These are phyloP conservation scores for Tipula vernalis DNA, from an alignment of 2,888 invertebrate species.

Conservation along the genomic window DNA sequence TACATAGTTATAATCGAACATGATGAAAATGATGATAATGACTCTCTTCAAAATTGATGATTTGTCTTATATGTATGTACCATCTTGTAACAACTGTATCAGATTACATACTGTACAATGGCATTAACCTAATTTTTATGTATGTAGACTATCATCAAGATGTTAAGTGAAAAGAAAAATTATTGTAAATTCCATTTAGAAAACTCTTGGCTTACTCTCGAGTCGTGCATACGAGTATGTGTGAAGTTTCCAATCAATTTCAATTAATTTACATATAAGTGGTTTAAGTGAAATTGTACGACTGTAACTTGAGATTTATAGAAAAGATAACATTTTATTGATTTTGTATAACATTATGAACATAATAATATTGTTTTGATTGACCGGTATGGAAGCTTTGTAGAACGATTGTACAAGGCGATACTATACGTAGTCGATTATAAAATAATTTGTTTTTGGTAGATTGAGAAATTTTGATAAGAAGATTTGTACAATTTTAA, in stretches of 20 bases:
- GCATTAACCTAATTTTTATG: neutral
- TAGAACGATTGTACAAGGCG: neutral
- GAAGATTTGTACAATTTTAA: neutral
- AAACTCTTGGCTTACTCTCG: neutral
- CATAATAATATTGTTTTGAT: neutral
- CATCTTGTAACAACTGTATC: neutral
- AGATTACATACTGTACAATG: neutral
- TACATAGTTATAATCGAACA: neutral
- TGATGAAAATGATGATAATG: neutral
- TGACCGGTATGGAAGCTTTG: neutral
- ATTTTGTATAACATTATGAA: neutral
- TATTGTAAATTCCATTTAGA: neutral
- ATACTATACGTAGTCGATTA: neutral
- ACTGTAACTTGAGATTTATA: neutral
- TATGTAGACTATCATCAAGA: neutral
- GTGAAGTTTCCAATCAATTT: neutral
- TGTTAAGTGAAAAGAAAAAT: neutral
- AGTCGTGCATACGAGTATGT: neutral
- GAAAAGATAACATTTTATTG: neutral
- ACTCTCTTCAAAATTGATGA: neutral
- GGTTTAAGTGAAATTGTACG: neutral
- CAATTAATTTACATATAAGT: neutral
- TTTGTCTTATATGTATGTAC: neutral
- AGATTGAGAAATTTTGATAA: neutral
- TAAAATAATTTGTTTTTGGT: neutral